These are phyloP conservation scores for Pyrrhia umbra DNA, from an alignment of 2,888 invertebrate species.

Conservation along the genomic window DNA sequence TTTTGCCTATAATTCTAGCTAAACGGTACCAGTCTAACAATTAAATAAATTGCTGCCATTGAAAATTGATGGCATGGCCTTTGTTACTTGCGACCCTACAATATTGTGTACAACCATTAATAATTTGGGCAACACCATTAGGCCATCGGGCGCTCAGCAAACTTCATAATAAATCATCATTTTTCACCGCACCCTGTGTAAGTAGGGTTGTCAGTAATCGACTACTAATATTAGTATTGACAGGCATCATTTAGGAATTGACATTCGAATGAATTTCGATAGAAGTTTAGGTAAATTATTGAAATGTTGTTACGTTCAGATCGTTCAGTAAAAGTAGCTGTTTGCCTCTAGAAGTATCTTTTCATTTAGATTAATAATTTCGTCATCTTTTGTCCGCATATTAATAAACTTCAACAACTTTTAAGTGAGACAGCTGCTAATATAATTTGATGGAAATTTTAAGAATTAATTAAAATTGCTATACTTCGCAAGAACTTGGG, in stretches of 20 bases:
- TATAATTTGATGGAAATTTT: conserved; percentile 1
- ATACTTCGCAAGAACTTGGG: not conserved
- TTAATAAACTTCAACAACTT: conserved; percentile 10
- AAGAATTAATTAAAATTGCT: conserved; percentile 11
- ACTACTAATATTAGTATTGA: conserved; percentile 17
- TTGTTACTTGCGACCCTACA: conserved; percentile 40
- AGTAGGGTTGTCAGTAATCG: conserved; percentile 28
- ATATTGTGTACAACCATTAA: conserved; percentile 66
- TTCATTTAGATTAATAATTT: not conserved
- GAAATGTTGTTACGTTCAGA: not conserved
- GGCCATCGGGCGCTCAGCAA: conserved; percentile 43
- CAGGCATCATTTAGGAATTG: not conserved
- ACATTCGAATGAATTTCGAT: not conserved
- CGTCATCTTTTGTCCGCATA: not conserved
- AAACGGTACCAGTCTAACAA: conserved; percentile 43
- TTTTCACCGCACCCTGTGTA: conserved; percentile 59
- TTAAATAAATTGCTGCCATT: conserved; percentile 46
- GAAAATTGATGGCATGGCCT: conserved; percentile 55
- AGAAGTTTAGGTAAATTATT: not conserved
- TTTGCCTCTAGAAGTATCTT: not conserved
- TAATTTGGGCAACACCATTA: conserved; percentile 74
- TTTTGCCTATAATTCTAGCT: conserved; percentile 6
- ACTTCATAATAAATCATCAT: conserved; percentile 74
- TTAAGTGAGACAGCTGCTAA: conserved; percentile 18
- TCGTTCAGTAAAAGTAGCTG: not conserved